These are phyloP conservation scores for Xestia sexstrigata DNA, from an alignment of 2,888 invertebrate species.

Conservation along the genomic window DNA sequence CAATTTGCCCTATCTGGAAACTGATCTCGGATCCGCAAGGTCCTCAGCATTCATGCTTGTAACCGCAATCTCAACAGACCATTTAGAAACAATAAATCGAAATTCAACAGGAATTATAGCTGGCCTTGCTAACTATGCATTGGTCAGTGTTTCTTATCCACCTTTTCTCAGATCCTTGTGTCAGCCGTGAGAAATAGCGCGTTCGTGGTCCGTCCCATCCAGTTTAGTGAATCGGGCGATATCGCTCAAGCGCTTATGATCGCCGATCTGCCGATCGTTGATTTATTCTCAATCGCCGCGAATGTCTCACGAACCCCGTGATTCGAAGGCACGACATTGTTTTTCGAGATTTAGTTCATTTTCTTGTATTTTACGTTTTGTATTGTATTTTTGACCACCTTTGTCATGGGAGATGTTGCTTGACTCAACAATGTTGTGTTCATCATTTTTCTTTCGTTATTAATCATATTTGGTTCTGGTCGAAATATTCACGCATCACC, in stretches of 20 bases:
- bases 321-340: conserved; percentile 68
- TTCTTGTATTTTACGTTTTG: conserved; percentile 23
- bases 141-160: conserved; percentile 7
- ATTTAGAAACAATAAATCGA: not conserved
- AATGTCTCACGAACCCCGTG: conserved; percentile 73
- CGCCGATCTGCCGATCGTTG: conserved; percentile 72
- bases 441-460: not conserved
- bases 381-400: not conserved
- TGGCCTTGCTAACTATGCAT: not conserved
- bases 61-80: too few species aligned
- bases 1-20: not conserved
- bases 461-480: not conserved
- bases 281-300: conserved; percentile 75
- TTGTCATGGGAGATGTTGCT: not conserved
- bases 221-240: conserved; percentile 81
- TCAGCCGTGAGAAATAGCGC: conserved; percentile 79
- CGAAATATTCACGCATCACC: not conserved
- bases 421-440: not conserved
- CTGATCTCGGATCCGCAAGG: not conserved
- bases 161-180: conserved; percentile 61
- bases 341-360: conserved; percentile 55
- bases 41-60: too few species aligned
- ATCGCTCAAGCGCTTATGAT: conserved; percentile 74
- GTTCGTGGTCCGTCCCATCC: conserved; percentile 77
- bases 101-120: not conserved